These are phyloP conservation scores for Temnothorax nylanderi DNA, from an alignment of 1,140 invertebrate species.

Conservation along the genomic window DNA sequence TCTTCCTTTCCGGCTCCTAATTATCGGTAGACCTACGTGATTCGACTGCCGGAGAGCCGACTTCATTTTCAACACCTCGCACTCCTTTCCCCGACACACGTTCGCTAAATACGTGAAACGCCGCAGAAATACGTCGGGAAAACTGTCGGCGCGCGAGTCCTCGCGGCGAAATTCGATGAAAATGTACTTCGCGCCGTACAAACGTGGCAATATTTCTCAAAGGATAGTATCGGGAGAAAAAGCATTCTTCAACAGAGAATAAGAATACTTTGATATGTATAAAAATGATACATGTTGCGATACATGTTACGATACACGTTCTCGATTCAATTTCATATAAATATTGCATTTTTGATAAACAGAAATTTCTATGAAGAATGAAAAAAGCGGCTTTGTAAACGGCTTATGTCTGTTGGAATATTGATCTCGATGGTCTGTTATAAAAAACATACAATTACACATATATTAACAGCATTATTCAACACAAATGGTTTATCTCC, in stretches of 20 bases:
- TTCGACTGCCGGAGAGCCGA: conserved; percentile 44
- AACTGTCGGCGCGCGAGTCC: neutral
- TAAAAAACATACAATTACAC: neutral
- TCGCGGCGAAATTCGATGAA: conserved; percentile 47
- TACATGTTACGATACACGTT: conserved; percentile 8
- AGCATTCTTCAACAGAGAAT: conserved; percentile 28
- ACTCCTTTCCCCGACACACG: neutral
- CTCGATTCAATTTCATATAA: conserved; percentile 45
- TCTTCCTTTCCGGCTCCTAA: conserved; percentile 61
- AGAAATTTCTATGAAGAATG: conserved; percentile 16
- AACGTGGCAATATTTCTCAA: conserved; percentile 47
- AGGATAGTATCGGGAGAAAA: conserved; percentile 17
- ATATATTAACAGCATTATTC: neutral
- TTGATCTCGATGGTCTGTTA: neutral
- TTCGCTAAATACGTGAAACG: conserved; percentile 47
- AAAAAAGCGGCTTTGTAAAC: neutral
- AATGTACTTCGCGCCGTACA: neutral
- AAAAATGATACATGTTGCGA: conserved; percentile 33
- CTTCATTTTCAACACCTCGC: conserved; percentile 17
- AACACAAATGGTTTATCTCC: neutral
- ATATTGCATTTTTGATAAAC: conserved; percentile 39
- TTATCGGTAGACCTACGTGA: conserved; percentile 65
- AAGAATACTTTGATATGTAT: conserved; percentile 5
- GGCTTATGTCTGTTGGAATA: neutral
- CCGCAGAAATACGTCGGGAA: neutral